Percentiles rank a stretch among this genome's conserved stretches.
Evolutionary conservation across 64 coral and sea anemone species (phyloP).

Genomic region (Cladopsammia gracilis): DNA sequence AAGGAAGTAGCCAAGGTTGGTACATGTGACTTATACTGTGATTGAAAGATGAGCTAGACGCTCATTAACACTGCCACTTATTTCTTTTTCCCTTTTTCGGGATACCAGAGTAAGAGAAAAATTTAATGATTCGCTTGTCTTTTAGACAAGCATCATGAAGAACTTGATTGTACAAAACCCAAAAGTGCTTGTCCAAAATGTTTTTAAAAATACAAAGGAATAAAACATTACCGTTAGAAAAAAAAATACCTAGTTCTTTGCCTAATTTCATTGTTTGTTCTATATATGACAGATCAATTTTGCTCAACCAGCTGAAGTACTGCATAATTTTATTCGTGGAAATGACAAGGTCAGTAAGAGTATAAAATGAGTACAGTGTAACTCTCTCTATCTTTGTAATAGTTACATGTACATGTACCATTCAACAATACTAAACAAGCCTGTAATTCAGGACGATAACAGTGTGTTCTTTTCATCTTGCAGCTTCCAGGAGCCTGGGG

Average conservation of each 20-base stretch:
- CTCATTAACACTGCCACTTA: no score
- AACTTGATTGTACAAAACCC: no score
- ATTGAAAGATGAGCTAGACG: neutral
- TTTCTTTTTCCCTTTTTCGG: no score
- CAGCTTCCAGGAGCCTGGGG: constrained; percentile 98
- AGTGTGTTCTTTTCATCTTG: neutral
- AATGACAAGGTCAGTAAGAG: constrained; percentile 83
- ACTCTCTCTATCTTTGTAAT: neutral
- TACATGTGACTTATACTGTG: neutral
- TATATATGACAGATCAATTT: constrained; percentile 93
- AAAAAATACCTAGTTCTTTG: no score
- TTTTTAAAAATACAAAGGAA: no score
- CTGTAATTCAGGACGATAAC: neutral
- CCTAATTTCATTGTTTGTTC: neutral
- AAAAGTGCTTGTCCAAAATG: no score
- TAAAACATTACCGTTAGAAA: no score
- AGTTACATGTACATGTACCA: neutral
- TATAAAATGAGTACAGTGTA: neutral
- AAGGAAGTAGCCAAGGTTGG: constrained; percentile 94
- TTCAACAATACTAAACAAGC: neutral
- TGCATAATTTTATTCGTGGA: constrained; percentile 98
- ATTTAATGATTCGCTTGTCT: no score
- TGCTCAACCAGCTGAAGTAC: constrained; percentile 60
- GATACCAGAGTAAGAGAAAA: no score
- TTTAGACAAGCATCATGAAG: no score